These are phyloP conservation scores for Rhabdomys pumilio DNA, from an alignment of 2,797 vertebrate genomes.

Conservation along the genomic window DNA sequence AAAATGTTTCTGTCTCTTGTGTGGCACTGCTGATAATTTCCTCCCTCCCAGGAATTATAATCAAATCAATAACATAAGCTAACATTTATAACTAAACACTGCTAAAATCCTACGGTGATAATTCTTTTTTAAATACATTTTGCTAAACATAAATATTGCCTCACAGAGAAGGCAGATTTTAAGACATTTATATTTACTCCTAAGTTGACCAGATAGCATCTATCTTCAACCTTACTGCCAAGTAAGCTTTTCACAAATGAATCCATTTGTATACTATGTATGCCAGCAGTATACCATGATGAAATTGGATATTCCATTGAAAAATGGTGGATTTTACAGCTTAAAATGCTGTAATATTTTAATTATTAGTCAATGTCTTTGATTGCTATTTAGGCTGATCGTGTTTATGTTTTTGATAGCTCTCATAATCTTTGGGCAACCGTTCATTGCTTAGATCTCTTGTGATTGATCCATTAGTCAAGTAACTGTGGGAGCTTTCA, in stretches of 20 bases:
- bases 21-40: background rate
- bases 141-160: slow-evolving; percentile 23
- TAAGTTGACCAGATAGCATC: slow-evolving; percentile 37
- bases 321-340: background rate
- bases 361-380: slow-evolving; percentile 47
- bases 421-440: slow-evolving; percentile 10
- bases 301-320: background rate
- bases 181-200: slow-evolving; percentile 49
- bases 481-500: slow-evolving; percentile 22
- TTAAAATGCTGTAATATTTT: slow-evolving; percentile 18
- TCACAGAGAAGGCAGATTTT: slow-evolving; percentile 57
- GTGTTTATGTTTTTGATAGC: slow-evolving; percentile 47
- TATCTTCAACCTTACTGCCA: background rate
- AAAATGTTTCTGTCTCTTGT: background rate
- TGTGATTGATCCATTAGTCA: slow-evolving; percentile 35
- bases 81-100: background rate
- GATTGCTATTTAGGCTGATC: slow-evolving; percentile 31
- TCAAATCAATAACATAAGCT: background rate
- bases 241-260: slow-evolving; percentile 17
- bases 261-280: slow-evolving; percentile 4
- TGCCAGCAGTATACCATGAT: background rate
- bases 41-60: background rate
- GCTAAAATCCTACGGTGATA: background rate
- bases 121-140: slow-evolving; percentile 26
- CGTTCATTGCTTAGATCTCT: background rate